These are phyloP conservation scores for Nothobranchius furzeri DNA, from an alignment of 2,113 vertebrate species.

Conservation along the genomic window DNA sequence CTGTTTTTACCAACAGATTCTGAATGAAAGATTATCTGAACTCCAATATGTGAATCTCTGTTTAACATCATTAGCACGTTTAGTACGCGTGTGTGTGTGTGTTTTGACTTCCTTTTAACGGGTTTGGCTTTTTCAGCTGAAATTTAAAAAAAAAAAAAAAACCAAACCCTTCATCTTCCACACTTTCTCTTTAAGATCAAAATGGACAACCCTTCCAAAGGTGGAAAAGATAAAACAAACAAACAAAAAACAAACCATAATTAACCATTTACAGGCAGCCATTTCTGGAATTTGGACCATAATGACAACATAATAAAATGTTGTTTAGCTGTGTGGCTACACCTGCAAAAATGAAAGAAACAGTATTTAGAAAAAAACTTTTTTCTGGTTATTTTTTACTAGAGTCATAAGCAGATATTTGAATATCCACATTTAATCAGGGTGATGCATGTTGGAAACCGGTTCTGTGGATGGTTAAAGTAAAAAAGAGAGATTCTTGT, in stretches of 20 bases:
- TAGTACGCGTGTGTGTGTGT: too few species aligned
- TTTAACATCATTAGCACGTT: not conserved
- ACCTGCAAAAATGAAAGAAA: not conserved
- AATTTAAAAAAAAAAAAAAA: too few species aligned
- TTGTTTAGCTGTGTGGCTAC: not conserved
- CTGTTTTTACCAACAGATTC: not conserved
- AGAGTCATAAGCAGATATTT: too few species aligned
- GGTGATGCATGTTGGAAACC: not conserved
- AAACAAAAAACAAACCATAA: too few species aligned
- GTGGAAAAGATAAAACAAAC: too few species aligned
- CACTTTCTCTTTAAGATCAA: too few species aligned
- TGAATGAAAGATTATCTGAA: not conserved
- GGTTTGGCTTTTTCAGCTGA: too few species aligned
- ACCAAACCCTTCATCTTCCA: too few species aligned
- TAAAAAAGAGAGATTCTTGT: not conserved
- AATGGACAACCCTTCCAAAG: too few species aligned
- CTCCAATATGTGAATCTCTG: not conserved
- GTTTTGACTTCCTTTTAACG: too few species aligned
- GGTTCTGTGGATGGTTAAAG: not conserved
- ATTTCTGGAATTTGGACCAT: not conserved
- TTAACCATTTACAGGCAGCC: not conserved
- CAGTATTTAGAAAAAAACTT: not conserved
- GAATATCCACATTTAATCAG: not conserved
- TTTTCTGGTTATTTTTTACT: too few species aligned
- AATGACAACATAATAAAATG: too few species aligned